phyloP scores from a whole-genome alignment of 2,113 vertebrate species.

The Phyllostomus discolor region DNA sequence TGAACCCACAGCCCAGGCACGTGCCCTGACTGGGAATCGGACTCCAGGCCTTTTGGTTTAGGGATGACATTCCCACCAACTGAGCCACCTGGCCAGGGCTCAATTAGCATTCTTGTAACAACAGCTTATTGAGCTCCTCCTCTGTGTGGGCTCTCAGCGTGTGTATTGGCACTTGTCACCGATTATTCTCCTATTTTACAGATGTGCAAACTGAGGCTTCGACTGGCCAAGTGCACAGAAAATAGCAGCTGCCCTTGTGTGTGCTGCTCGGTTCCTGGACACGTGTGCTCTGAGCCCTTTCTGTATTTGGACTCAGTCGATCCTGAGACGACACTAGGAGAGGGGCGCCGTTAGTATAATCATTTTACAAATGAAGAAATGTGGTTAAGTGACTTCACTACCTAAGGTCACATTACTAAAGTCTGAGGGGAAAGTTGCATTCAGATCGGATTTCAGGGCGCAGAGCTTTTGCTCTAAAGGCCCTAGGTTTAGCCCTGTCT shows the following conservation, averaged over 20 bases:
- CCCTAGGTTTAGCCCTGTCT: rapidly evolving
- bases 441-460: rapidly evolving
- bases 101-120: background rate
- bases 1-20: background rate
- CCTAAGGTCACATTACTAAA: background rate
- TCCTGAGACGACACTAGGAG: rapidly evolving
- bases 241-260: rapidly evolving
- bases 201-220: background rate
- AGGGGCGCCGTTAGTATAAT: rapidly evolving
- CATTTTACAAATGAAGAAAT: no score
- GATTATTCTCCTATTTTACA: background rate
- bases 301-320: rapidly evolving
- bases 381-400: rapidly evolving
- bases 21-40: background rate
- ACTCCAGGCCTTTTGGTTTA: background rate
- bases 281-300: background rate
- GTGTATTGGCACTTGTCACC: background rate
- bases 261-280: background rate
- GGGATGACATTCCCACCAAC: background rate
- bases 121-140: background rate
- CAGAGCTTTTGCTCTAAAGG: rapidly evolving
- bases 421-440: rapidly evolving
- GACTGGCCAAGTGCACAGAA: background rate
- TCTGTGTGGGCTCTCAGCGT: background rate
- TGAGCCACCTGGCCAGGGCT: background rate